Base-by-base conservation (phyloP, 35 echinoderm and acorn worm species). In the Diadema setosum region DNA sequence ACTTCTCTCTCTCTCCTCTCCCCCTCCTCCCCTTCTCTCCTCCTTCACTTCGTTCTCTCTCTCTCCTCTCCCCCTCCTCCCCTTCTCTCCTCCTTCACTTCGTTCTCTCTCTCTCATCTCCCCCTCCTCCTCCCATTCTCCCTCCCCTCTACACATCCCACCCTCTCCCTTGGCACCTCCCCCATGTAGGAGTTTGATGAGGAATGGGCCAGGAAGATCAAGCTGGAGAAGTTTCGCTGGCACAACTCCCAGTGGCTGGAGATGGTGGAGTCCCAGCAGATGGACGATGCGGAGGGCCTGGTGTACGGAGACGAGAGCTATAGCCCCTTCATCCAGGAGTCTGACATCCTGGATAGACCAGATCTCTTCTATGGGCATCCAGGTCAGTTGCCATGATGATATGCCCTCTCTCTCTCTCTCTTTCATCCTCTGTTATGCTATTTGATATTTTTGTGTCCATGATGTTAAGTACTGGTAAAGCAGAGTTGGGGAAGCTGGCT, bases 241-340 rank as follows among this genome's bases (percentile, higher is more conserved):
- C 95, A 98, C 78, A 98, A 98, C 88, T 98, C 95, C 9, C 95
- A 98, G 82, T 98, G 95, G 95, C 70, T 98, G 43, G 95, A 98
- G 89, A 98, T 98, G 95, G 95, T 98, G 1, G 95, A 98, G 42
- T 94, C 91, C 0, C 91, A 91, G 42, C 95, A 98, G 86, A 91
- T 98, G 89, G 95, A 98, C 45, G 95, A 98, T 41, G 86, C 39
- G 27, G 95, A 98, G 24, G 95, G 95, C 17, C 43, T 98, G 76
- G 94, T 98, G 95, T 98, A 98, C 33, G 95, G 95, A 81, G 95
- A 98, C 57, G 95, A 98, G 52, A 87, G 95, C 16, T 98, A 98
- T 75, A 93, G 95, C 67, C 95, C 95, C 24, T 98, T 94, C 57
- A 98, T 98, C 41, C 95, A 98, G 73, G 95, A 98, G 55, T 98